Evolutionary conservation across 1,140 invertebrate species (phyloP).

Genomic region (Drosophila azteca): DNA sequence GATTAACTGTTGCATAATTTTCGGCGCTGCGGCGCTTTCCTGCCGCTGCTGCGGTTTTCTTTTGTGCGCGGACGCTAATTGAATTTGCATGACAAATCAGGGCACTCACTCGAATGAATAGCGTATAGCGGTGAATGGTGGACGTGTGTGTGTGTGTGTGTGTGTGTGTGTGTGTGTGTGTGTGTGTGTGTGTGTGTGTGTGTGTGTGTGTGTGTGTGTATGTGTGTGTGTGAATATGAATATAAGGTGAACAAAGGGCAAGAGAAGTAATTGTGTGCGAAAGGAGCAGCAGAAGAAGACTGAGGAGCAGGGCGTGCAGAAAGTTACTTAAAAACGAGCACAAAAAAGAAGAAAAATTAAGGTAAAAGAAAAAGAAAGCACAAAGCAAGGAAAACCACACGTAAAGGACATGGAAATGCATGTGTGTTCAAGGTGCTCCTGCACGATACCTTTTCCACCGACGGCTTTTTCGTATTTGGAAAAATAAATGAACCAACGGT

Average conservation of each 20-base stretch:
- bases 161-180: neutral
- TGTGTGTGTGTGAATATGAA: neutral
- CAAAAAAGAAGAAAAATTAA: neutral
- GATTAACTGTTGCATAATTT: constrained; percentile 68
- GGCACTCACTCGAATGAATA: constrained; percentile 48
- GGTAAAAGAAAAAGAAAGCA: neutral
- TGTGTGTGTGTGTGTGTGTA: constrained; percentile 1
- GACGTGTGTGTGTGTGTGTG: neutral
- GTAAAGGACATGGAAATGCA: constrained; percentile 42
- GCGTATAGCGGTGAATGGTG: constrained; percentile 28
- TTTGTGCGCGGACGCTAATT: constrained; percentile 52
- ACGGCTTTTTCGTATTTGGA: too few relatives aligned
- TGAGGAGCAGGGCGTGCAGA: constrained; percentile 9
- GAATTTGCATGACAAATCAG: constrained; percentile 63
- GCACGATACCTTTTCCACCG: too few relatives aligned
- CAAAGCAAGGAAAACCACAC: constrained; percentile 1
- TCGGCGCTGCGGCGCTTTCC: constrained; percentile 21
- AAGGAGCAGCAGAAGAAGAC: neutral
- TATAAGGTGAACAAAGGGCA: neutral
- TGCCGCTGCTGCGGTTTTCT: constrained; percentile 25
- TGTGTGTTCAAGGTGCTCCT: too few relatives aligned
- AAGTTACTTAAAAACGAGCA: constrained; percentile 65
- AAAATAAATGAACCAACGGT: too few relatives aligned
- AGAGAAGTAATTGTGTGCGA: neutral
- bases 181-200: constrained; percentile 10